Evolutionary conservation across 2,113 vertebrate species (phyloP), one percentile per base, ranked within the genome.

Genomic region (Nansenia antarctica): DNA sequence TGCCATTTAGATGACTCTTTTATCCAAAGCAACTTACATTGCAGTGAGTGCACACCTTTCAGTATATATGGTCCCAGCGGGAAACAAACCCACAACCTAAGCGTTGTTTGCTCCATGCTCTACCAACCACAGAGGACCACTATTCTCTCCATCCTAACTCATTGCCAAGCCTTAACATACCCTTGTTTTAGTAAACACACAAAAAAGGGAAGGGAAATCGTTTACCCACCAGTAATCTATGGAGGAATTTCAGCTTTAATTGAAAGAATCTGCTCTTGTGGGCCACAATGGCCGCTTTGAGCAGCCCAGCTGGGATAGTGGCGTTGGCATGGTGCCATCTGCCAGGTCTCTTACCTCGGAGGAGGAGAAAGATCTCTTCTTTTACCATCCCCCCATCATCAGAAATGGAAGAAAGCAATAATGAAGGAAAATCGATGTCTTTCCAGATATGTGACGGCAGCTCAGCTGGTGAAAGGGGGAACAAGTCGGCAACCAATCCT

Each of bases 211-310:
- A 87, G 88, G 29, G 65, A 90, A 92, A 91, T 88, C 86, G 87
- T 91, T 92, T 87, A 88, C 77, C 89, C 82, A 87, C 83, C 82
- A 82, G 88, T 83, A 79, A 79, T 83, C 88, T 92, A 87, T 62
- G 22, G 82, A 86, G 89, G 87, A 91, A 88, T 91, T 87, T 69
- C 76, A 79, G 83, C 69, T 86, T 85, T 90, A 83, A 92, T 90
- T 86, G 82, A 78, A 87, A 89, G 89, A 90, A 77, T 77, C 73
- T 74, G 84, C 82, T 59, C 72, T 65, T 68, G 7, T 69, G 76
- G 78, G 81, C 83, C 79, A 89, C 91, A 91, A 90, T 79, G 78
- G 87, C 83, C 73, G 74, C 86, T 91, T 90, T 93, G 89, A 86
- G 39, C 15, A 24, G 85, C 54, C 37, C 69, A 78, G 52, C 29